Evolutionary conservation across 2,888 invertebrate species (phyloP).

Genomic region (Alloplasta piceator): DNA sequence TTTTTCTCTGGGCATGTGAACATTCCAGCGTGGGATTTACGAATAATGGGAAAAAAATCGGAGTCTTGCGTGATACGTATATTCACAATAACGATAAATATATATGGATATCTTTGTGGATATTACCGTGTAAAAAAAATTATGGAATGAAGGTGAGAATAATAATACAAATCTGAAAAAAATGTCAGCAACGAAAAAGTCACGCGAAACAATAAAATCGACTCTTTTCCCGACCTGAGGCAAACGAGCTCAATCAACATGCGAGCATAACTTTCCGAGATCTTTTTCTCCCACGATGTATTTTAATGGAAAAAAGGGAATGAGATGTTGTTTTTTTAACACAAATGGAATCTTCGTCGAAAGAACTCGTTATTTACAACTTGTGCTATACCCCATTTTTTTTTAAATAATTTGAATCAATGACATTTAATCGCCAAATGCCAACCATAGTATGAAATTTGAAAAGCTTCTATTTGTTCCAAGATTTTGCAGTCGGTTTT

Average conservation of each 20-base stretch:
- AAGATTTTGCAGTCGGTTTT: too few species aligned
- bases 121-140: neutral
- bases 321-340: too few species aligned
- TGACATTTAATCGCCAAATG: too few species aligned
- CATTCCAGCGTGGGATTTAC: conserved; percentile 6
- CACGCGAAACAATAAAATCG: conserved; percentile 42
- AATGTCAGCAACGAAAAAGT: conserved; percentile 30
- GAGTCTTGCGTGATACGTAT: conserved; percentile 71
- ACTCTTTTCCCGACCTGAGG: neutral
- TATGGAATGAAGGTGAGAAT: too few species aligned
- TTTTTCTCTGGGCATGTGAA: too few species aligned
- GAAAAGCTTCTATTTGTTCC: neutral
- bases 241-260: conserved; percentile 26
- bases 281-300: neutral
- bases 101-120: neutral
- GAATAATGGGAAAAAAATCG: conserved; percentile 53
- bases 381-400: too few species aligned
- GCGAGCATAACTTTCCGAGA: neutral
- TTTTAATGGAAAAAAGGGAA: conserved; percentile 13
- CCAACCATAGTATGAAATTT: neutral
- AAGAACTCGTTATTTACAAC: too few species aligned
- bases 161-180: too few species aligned
- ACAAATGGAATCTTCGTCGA: too few species aligned
- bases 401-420: too few species aligned
- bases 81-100: neutral